Evolutionary conservation across 2,888 invertebrate genomes (phyloP), one percentile per base, ranked within the genome.

Genomic region (Muschampia plurimacula): DNA sequence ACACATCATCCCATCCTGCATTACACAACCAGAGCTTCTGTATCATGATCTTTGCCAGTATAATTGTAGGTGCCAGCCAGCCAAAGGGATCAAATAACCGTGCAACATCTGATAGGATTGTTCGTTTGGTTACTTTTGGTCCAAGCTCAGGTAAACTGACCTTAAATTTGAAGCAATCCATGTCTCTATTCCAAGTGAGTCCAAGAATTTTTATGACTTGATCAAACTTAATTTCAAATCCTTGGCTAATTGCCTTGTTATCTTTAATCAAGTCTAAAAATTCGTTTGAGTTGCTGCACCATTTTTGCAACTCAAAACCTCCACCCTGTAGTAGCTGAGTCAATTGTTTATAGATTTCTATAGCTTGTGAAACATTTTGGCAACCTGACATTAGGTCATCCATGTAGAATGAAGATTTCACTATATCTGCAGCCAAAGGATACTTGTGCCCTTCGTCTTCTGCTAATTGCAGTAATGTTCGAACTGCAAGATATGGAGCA

Each of bases 161-260:
- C 2, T 22, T 55, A 22, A 55, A 55, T 22, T 55, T 55, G 55
- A 55, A 55, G 22, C 55, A 55, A 55, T 55, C 55, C 55, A 22
- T 55, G 55, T 55, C 55, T 22, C 55, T 55, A 55, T 55, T 55
- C 55, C 55, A 55, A 10, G 55, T 55, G 2, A 55, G 55, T 9
- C 55, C 55, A 22, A 55, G 55, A 55, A 55, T 55, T 55, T 22
- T 55, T 7, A 55, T 55, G 22, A 55, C 55, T 55, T 55, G 55
- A 55, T 55, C 55, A 22, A 55, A 55, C 55, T 55, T 55, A 9
- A 55, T 55, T 22, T 55, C 55, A 55, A 55, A 55, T 55, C 55
- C 55, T 22, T 55, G 22, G 22, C 22, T 9, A 55, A 22, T 22
- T 9, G 55, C 22, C 9, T 55, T 55, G 2, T 22, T 55, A 2